Percentiles rank a stretch among this genome's conserved stretches.
phyloP scores from a whole-genome alignment of 2,113 vertebrate genomes.

The Australoheros scitulus region DNA sequence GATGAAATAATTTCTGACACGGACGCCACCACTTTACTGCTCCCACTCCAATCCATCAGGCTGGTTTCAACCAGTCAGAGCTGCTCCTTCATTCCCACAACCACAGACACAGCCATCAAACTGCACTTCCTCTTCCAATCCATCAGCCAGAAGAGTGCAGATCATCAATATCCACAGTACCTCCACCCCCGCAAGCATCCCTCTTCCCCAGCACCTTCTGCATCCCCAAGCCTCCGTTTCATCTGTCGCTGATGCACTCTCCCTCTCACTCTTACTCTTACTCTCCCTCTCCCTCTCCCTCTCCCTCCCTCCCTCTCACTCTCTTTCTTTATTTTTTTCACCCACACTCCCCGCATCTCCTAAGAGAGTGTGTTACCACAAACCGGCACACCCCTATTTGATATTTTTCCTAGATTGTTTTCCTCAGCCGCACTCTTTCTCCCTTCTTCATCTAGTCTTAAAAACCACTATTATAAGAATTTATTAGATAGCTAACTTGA shows the following conservation, averaged over 20 bases:
- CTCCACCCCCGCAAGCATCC: slow-evolving; percentile 44
- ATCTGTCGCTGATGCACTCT: slow-evolving; percentile 48
- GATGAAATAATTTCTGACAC: slow-evolving; percentile 6
- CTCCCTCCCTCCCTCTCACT: no score
- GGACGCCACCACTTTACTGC: slow-evolving; percentile 13
- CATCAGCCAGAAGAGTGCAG: slow-evolving; percentile 65
- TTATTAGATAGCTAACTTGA: background rate
- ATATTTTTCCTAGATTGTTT: background rate
- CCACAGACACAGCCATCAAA: slow-evolving; percentile 40
- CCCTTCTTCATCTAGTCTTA: background rate
- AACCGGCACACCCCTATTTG: slow-evolving; percentile 33
- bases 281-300: no score
- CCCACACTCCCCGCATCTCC: slow-evolving; percentile 16
- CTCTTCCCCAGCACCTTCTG: slow-evolving; percentile 35
- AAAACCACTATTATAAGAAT: background rate
- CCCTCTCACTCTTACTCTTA: slow-evolving; percentile 2
- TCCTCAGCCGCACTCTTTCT: background rate
- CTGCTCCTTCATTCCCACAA: slow-evolving; percentile 20
- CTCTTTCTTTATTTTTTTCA: background rate
- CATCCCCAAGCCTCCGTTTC: slow-evolving; percentile 28
- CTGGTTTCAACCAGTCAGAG: slow-evolving; percentile 46
- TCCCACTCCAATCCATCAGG: slow-evolving; percentile 9
- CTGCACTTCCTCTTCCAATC: slow-evolving; percentile 67
- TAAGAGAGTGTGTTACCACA: slow-evolving; percentile 9
- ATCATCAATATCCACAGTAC: slow-evolving; percentile 69